Evolutionary conservation across 2,113 vertebrate species (phyloP), one percentile per base, ranked within the genome.

Genomic region (Triplophysa siluroides): DNA sequence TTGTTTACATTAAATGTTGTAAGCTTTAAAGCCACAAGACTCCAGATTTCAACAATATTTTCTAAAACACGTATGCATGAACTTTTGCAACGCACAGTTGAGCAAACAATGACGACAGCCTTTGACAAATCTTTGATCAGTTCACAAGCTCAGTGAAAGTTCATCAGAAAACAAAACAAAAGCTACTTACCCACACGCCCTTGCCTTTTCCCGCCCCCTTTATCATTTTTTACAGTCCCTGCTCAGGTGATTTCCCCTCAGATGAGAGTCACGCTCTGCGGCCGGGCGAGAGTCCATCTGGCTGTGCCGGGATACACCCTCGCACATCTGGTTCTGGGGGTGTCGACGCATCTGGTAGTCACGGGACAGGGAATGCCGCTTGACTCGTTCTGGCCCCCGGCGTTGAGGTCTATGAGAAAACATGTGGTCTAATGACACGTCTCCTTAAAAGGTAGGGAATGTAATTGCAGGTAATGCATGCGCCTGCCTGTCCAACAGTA

Each of bases 331-430:
- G 21, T 47, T 47, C 58, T 63, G 38, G 58, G 33, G 58, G 21
- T 63, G 72, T 75, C 10, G 29, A 64, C 3, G 10, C 14, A 52
- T 75, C 72, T 72, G 68, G 47, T 19, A 63, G 29, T 43, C 52
- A 23, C 8, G 12, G 66, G 38, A 50, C 72, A 2, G 65, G 65
- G 83, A 91, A 88, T 90, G 90, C 54, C 18, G 84, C 74, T 2
- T 0, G 80, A 81, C 88, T 77, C 4, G 90, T 88, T 90, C 50
- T 12, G 50, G 10, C 47, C 21, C 73, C 38, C 1, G 65, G 50
- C 60, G 24, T 13, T 81, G 78, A 16, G 76, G 72, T 64, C 64
- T 26, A 76, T 54, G 45, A 58, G 8, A 68, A 24, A 70, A 76
- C 18, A 41, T 3, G 3, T 50, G 3, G 26, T 73, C 61, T 61